Base-by-base conservation (phyloP, 2,888 invertebrate species). In the Noctua janthina region DNA sequence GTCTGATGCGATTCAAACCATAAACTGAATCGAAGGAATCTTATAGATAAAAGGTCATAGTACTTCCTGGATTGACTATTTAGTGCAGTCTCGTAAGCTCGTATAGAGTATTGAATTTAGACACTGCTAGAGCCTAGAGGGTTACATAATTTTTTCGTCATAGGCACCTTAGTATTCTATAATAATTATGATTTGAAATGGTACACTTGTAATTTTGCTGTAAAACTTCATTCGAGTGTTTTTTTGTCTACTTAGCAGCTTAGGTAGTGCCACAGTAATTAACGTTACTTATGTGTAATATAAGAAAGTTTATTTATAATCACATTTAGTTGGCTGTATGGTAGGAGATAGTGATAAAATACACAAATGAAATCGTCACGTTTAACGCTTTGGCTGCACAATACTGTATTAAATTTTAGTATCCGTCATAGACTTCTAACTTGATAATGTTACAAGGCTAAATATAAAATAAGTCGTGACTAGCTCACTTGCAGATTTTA, bases 381-480 rank as follows among this genome's bases (percentile, higher is more conserved):
- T 84, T 56, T 70, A 20, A 46, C 13, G 35, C n/a, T 71, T 56
- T 35, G 20, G 6, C 17, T 51, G 20, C 11, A 56, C 23, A 74
- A 46, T 68, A 70, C 5, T 13, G n/a, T 59, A 70, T 54, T 11
- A 20, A 0, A 29, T 15, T 78, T 75, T 76, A 78, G 66, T 68
- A 59, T 51, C 74, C 70, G 20, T 73, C 78, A 46, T 75, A 77
- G 56, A 69, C 2, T 73, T 76, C 62, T 67, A 54, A 77, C 59
- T 64, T 62, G 49, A 76, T 81, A 87, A 79, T 79, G 66, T 70
- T 68, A 74, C 85, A 88, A 87, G 82, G 88, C 68, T 70, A 68
- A 69, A 59, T 56, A 56, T 56, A 56, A 54, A 54, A 49, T 46
- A 54, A 79, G 56, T 81, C 88, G 76, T 88, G 82, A 82, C 82